Evolutionary conservation across 2,888 invertebrate species (phyloP).

Genomic region (Harpalus rubripes): DNA sequence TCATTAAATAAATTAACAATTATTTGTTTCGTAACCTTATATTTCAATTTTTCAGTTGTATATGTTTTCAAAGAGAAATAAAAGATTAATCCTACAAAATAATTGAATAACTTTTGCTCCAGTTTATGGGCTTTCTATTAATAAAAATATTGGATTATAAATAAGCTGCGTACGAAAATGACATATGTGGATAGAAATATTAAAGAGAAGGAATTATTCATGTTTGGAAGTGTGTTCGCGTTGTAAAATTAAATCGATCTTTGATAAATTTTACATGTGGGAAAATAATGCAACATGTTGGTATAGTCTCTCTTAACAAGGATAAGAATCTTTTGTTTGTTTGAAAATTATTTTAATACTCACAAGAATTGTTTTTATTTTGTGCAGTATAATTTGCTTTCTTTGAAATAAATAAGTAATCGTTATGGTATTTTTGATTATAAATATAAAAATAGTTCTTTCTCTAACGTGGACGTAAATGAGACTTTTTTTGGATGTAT

Average conservation of each 20-base stretch:
- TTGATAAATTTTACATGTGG: conserved; percentile 38
- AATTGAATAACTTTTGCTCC: neutral
- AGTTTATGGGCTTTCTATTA: neutral
- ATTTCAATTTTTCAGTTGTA: too few species aligned
- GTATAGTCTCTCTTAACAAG: neutral
- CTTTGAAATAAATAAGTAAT: too few species aligned
- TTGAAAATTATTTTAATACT: too few species aligned
- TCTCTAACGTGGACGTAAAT: too few species aligned
- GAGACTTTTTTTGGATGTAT: too few species aligned
- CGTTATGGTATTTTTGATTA: too few species aligned
- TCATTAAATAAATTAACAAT: too few species aligned
- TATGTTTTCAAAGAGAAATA: neutral
- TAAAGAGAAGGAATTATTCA: conserved; percentile 31
- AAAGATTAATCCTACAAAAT: neutral
- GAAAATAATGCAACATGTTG: conserved; percentile 20
- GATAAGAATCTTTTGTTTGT: neutral
- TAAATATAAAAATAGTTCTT: too few species aligned
- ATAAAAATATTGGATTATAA: conserved; percentile 22
- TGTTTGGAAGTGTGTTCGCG: conserved; percentile 17
- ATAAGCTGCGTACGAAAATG: conserved; percentile 29
- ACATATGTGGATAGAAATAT: conserved; percentile 17
- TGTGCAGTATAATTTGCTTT: too few species aligned
- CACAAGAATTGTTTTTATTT: too few species aligned
- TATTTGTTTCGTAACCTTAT: too few species aligned
- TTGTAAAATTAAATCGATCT: conserved; percentile 7